Evolutionary conservation across 1,140 invertebrate genomes (phyloP).

Genomic region (Bombus waltoni): DNA sequence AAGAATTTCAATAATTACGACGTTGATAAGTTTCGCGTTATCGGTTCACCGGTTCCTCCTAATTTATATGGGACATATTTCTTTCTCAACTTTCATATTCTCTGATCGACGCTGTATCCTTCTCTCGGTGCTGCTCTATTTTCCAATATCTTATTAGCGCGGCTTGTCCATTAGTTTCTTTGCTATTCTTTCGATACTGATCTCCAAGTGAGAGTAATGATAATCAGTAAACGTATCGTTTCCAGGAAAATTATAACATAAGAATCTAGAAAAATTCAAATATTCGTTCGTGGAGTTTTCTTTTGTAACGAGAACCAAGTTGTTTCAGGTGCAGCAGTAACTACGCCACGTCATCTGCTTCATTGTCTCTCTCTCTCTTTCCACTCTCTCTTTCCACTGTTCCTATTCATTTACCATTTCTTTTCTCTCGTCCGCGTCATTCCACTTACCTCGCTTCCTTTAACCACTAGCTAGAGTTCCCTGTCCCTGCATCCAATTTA

Average conservation of each 20-base stretch:
- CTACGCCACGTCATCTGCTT: background rate
- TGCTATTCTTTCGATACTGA: no score
- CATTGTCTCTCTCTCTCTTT: background rate
- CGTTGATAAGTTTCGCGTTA: no score
- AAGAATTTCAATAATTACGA: background rate
- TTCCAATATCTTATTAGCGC: background rate
- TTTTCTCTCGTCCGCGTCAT: background rate
- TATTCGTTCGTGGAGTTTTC: background rate
- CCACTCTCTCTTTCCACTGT: background rate
- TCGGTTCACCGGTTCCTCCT: no score
- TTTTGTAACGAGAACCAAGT: background rate
- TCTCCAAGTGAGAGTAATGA: no score
- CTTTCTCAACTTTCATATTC: no score
- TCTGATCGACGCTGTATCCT: no score
- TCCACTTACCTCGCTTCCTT: background rate
- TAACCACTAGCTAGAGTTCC: background rate
- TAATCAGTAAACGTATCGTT: background rate
- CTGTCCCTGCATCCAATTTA: constrained; percentile 57
- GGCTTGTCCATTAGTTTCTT: no score
- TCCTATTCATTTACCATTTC: background rate
- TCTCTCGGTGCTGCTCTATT: no score
- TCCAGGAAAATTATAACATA: background rate
- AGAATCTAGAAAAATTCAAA: background rate
- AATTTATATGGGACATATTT: no score
- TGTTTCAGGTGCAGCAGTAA: constrained; percentile 7